These are phyloP conservation scores for Argyresthia goedartella DNA, from an alignment of 2,888 invertebrate genomes.

Conservation along the genomic window DNA sequence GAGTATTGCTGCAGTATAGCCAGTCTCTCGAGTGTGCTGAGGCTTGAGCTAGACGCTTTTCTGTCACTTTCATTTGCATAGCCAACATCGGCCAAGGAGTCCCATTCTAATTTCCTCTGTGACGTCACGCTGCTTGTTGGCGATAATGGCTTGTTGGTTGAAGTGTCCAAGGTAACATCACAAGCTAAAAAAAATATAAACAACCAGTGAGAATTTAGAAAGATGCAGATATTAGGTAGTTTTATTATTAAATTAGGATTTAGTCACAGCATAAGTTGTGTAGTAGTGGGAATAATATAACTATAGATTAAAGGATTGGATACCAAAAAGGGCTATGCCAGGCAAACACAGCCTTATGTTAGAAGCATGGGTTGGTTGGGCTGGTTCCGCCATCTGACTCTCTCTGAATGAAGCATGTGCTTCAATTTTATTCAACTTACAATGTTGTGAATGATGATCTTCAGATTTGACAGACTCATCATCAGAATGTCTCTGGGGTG, in stretches of 20 bases:
- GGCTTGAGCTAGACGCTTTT: conserved; percentile 53
- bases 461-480: conserved; percentile 47
- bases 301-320: too few relatives aligned
- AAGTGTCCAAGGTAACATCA: conserved; percentile 45
- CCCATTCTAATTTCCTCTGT: conserved; percentile 86
- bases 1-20: conserved; percentile 66
- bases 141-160: conserved; percentile 63
- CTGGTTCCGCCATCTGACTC: too few relatives aligned
- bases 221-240: too few relatives aligned
- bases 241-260: too few relatives aligned
- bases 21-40: conserved; percentile 75
- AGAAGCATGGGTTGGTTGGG: too few relatives aligned
- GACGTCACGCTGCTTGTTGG: conserved; percentile 83
- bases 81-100: conserved; percentile 89
- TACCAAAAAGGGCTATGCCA: too few relatives aligned
- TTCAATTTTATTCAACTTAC: conserved; percentile 25
- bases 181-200: conserved; percentile 35
- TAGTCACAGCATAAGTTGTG: too few relatives aligned
- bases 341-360: too few relatives aligned
- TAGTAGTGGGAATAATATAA: too few relatives aligned
- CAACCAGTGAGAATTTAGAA: too few relatives aligned
- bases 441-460: conserved; percentile 51
- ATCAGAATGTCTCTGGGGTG: conserved; percentile 28
- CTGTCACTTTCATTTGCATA: conserved; percentile 74
- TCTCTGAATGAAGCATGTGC: too few relatives aligned